Evolutionary conservation across 2,888 invertebrate genomes (phyloP).

Genomic region (Leucoma salicis): DNA sequence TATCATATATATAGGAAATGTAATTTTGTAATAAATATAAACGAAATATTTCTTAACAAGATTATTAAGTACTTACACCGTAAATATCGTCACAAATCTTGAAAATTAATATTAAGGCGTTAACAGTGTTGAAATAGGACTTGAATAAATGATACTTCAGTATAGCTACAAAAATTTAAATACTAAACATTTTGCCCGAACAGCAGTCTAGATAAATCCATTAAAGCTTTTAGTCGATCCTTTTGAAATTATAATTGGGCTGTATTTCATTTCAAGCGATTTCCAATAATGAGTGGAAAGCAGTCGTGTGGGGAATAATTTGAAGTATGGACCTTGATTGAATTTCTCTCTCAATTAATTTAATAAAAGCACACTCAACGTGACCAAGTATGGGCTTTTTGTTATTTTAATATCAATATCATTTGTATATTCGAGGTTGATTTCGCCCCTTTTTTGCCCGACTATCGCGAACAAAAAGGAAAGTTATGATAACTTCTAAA

Average conservation of each 20-base stretch:
- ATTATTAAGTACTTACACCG: too few relatives aligned
- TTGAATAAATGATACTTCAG: neutral
- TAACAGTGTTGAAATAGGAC: too few relatives aligned
- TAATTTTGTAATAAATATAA: too few relatives aligned
- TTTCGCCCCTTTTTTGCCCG: too few relatives aligned
- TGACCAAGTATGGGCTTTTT: conserved; percentile 34
- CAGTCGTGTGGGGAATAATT: conserved; percentile 45
- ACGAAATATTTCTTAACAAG: too few relatives aligned
- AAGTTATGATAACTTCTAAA: too few relatives aligned
- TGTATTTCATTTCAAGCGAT: conserved; percentile 3
- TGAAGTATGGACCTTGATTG: conserved; percentile 49
- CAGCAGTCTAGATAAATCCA: neutral
- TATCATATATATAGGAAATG: too few relatives aligned
- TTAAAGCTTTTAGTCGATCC: neutral
- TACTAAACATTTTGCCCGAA: neutral
- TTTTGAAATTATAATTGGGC: neutral
- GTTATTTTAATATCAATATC: conserved; percentile 20
- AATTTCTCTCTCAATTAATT: conserved; percentile 55
- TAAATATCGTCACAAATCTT: too few relatives aligned
- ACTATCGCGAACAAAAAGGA: too few relatives aligned
- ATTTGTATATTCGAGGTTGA: neutral
- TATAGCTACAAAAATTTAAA: neutral
- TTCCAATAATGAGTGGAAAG: conserved; percentile 7
- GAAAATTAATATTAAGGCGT: too few relatives aligned
- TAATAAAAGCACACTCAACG: conserved; percentile 36